Conservation (phyloP, 2,888 invertebrate species). For the Aphrophora alni region DNA sequence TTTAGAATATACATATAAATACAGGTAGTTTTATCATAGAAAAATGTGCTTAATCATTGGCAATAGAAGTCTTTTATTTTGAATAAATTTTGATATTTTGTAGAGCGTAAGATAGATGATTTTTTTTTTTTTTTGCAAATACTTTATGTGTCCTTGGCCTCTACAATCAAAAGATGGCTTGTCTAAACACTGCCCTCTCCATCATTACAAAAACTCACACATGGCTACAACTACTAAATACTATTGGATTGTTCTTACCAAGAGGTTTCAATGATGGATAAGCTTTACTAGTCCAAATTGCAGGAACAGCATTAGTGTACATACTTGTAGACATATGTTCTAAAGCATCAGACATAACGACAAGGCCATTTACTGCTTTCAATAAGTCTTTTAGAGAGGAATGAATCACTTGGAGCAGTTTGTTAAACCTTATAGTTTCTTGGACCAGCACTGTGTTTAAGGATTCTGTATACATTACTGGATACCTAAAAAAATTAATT, state of each 20-base stretch:
- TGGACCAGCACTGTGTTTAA: conserved; percentile 89
- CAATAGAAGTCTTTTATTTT: too few relatives aligned
- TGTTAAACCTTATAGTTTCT: conserved; percentile 81
- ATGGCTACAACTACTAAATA: too few relatives aligned
- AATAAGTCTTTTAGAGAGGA: conserved; percentile 62
- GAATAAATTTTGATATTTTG: too few relatives aligned
- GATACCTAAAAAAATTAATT: conserved; percentile 65
- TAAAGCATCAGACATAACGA: conserved; percentile 77
- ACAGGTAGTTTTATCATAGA: too few relatives aligned
- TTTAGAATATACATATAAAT: too few relatives aligned
- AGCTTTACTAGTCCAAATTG: conserved; percentile 71
- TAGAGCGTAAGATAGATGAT: too few relatives aligned
- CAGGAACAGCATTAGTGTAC: conserved; percentile 72
- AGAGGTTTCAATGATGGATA: conserved; percentile 74
- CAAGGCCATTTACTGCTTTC: conserved; percentile 78
- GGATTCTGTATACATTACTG: conserved; percentile 85
- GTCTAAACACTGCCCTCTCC: too few relatives aligned
- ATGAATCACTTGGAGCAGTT: conserved; percentile 65
- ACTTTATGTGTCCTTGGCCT: too few relatives aligned
- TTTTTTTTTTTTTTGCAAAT: too few relatives aligned
- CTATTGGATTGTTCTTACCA: conserved; percentile 58
- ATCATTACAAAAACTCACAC: too few relatives aligned
- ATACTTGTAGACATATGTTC: conserved; percentile 73
- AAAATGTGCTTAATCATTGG: too few relatives aligned
- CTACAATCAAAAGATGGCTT: too few relatives aligned